Evolutionary conservation across 2,113 vertebrate genomes (phyloP).

Genomic region (Argyrosomus japonicus): DNA sequence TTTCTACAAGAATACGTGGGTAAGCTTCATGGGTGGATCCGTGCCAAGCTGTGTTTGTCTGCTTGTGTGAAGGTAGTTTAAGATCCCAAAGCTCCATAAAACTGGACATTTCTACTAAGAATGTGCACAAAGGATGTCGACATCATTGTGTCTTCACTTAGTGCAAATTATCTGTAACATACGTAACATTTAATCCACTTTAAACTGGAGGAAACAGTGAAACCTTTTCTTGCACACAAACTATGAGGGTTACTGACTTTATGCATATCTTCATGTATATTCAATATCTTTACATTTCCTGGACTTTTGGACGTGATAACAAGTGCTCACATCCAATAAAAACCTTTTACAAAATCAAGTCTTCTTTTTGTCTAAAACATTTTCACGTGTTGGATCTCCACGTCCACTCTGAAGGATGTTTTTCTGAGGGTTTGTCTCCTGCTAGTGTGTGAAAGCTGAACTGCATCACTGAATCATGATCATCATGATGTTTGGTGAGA

Average conservation of each 20-base stretch:
- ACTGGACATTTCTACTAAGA: background rate
- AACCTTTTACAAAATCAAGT: slow-evolving; percentile 56
- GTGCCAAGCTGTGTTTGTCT: background rate
- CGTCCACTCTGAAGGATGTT: background rate
- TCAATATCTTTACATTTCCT: slow-evolving; percentile 54
- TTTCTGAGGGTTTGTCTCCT: slow-evolving; percentile 38
- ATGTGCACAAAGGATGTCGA: background rate
- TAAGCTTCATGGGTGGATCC: too few species aligned
- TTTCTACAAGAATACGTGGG: background rate
- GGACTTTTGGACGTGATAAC: slow-evolving; percentile 58
- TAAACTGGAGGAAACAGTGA: background rate
- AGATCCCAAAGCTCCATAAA: background rate
- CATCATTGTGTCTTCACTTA: background rate
- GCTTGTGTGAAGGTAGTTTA: background rate
- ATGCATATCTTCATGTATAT: slow-evolving; percentile 56
- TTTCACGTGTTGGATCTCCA: background rate
- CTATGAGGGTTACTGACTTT: slow-evolving; percentile 17
- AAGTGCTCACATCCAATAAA: slow-evolving; percentile 67
- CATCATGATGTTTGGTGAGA: background rate
- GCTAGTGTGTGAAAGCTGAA: slow-evolving; percentile 35
- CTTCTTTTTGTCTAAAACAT: background rate
- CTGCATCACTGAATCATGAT: background rate
- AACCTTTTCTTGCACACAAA: background rate
- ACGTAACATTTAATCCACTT: background rate
- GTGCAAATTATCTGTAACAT: background rate